Base-by-base conservation (phyloP, 2,797 vertebrate genomes). In the Sebastes elongatus region DNA sequence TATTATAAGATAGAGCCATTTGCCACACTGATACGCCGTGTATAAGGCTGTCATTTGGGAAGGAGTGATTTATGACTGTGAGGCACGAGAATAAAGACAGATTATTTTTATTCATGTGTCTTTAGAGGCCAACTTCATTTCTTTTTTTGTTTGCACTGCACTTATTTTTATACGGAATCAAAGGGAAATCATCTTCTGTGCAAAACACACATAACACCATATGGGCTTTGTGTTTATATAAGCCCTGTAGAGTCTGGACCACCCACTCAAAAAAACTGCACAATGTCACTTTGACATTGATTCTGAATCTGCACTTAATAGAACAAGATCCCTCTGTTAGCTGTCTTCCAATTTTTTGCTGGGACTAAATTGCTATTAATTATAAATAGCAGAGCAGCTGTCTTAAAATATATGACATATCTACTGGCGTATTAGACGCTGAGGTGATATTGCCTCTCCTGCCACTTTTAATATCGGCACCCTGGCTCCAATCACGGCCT, bases 321-420 rank as follows among this genome's bases (percentile, higher is more conserved):
- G 89, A 93, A 93, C 88, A 87, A 87, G 90, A 93, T 90, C 83
- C 90, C 78, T 90, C 87, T 91, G 92, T 90, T 92, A 83, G 89
- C 89, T 75, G 82, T 90, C 91, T 82, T 81, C 87, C 79, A 69
- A 81, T 92, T 91, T 92, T 92, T 87, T 52, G 86, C 88, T 64
- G 81, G 76, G 85, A 89, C 93, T 90, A 93, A 93, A 94, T 92
- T 94, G 94, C 88, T 94, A 94, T 94, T 95, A 95, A 95, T 95
- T 95, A 94, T 94, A 93, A 94, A 92, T 92, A 95, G 93, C 74
- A 5, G 78, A 94, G 92, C 94, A 95, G 93, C 93, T 94, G 95
- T 95, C 94, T 93, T 92, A 94, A 94, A 94, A 94, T 94, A 95
- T 92, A 94, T 93, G 93, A 94, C 92, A 93, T 91, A 94, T 93